Conservation (phyloP, 2,113 vertebrate genomes). For the Uropsilus gracilis region DNA sequence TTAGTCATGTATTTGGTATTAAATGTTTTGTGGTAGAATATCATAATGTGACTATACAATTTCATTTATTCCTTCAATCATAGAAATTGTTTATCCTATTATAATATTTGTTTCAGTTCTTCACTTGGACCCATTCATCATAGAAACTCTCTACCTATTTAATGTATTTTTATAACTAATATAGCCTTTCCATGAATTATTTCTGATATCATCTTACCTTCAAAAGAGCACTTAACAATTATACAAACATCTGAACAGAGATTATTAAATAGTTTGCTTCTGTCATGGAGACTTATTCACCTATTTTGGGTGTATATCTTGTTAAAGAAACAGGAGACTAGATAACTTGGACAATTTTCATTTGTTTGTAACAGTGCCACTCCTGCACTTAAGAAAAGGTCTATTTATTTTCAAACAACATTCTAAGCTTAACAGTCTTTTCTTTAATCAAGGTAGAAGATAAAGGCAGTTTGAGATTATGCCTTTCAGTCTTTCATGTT, state of each 20-base stretch:
- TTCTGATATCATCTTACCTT: not conserved
- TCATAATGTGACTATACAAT: not conserved
- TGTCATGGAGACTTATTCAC: not conserved
- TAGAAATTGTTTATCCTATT: not conserved
- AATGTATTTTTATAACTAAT: not conserved
- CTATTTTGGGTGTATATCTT: not conserved
- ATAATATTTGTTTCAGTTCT: not conserved
- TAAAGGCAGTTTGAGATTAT: not conserved
- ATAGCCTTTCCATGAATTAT: not conserved
- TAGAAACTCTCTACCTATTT: not conserved
- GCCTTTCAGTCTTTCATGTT: not conserved
- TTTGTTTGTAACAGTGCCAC: constrained; percentile 17
- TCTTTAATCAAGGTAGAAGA: not conserved
- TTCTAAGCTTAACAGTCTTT: not conserved
- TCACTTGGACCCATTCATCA: not conserved
- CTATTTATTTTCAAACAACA: not conserved
- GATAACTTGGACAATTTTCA: not conserved
- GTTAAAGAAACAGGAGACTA: not conserved
- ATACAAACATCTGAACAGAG: not conserved
- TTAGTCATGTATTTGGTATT: not conserved
- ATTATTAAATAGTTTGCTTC: not conserved
- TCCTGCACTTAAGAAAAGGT: not conserved
- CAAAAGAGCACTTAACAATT: not conserved
- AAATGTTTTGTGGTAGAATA: not conserved
- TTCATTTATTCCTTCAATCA: not conserved